These are phyloP conservation scores for Dromiciops gliroides DNA, from an alignment of 2,113 vertebrate genomes.

Conservation along the genomic window DNA sequence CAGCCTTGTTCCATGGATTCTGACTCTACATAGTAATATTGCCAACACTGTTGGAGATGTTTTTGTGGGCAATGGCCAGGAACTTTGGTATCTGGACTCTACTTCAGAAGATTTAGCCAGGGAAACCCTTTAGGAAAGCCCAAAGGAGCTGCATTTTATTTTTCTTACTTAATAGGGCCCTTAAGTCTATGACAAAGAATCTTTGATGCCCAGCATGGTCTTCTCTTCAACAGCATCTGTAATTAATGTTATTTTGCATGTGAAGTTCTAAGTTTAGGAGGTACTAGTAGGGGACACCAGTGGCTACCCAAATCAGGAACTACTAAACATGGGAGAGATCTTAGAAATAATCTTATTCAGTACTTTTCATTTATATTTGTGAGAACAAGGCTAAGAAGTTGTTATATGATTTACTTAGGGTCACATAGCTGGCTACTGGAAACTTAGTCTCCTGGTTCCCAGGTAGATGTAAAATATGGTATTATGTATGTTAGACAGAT, in stretches of 20 bases:
- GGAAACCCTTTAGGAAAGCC: constrained; percentile 39
- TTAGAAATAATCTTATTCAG: not conserved
- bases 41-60: constrained; percentile 41
- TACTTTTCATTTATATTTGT: not conserved
- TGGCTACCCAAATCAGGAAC: not conserved
- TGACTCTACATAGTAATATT: constrained; percentile 34
- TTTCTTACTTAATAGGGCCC: constrained; percentile 48
- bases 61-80: constrained; percentile 33
- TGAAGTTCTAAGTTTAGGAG: constrained; percentile 32
- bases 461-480: not conserved
- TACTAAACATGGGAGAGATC: not conserved
- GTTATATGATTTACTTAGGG: not conserved
- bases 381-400: too few species aligned
- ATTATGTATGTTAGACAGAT: not conserved
- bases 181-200: constrained; percentile 52
- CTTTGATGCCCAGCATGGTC: not conserved
- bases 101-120: constrained; percentile 47
- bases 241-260: constrained; percentile 1
- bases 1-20: constrained; percentile 19
- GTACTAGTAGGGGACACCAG: constrained; percentile 20
- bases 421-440: not conserved
- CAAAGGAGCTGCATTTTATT: constrained; percentile 45
- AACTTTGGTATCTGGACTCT: constrained; percentile 50
- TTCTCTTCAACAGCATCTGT: constrained; percentile 22
- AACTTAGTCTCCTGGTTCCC: not conserved